These are phyloP conservation scores for Pachyrhynchus sulphureomaculatus DNA, from an alignment of 1,140 invertebrate genomes.

Conservation along the genomic window DNA sequence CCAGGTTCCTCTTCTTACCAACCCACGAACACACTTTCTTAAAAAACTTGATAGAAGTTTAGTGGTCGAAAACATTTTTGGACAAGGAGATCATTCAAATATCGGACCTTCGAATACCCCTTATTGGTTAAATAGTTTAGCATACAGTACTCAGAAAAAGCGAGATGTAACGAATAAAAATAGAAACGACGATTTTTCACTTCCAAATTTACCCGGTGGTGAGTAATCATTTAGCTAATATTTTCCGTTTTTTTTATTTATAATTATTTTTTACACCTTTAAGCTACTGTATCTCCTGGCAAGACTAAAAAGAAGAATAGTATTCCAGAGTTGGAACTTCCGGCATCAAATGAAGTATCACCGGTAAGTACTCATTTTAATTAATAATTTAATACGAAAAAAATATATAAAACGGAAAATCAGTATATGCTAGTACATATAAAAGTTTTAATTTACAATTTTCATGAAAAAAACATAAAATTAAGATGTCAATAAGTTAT, in stretches of 20 bases:
- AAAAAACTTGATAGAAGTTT: slow-evolving; percentile 42
- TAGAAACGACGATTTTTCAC: slow-evolving; percentile 51
- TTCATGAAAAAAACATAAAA: too few relatives aligned
- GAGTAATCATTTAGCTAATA: slow-evolving; percentile 20
- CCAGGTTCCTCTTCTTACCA: slow-evolving; percentile 37
- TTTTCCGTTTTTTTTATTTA: slow-evolving; percentile 13
- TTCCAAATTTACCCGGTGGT: slow-evolving; percentile 57
- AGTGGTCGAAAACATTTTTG: slow-evolving; percentile 36
- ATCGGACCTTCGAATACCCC: slow-evolving; percentile 9
- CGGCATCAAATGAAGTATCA: slow-evolving; percentile 37
- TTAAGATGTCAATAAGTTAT: too few relatives aligned
- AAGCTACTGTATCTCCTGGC: slow-evolving; percentile 55
- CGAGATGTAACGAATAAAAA: slow-evolving; percentile 34
- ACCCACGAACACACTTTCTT: slow-evolving; percentile 37
- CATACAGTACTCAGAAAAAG: slow-evolving; percentile 10
- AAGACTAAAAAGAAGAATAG: slow-evolving; percentile 56
- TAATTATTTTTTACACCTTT: slow-evolving; percentile 29
- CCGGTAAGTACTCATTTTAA: slow-evolving; percentile 44
- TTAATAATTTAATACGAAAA: neutral
- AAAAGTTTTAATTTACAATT: too few relatives aligned
- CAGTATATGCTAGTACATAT: too few relatives aligned
- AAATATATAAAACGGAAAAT: neutral
- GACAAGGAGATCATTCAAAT: slow-evolving; percentile 23
- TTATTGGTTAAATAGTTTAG: slow-evolving; percentile 32
- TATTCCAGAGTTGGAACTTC: slow-evolving; percentile 35